phyloP scores from a whole-genome alignment of 1,140 invertebrate species.

The Apocrypta bakeri region DNA sequence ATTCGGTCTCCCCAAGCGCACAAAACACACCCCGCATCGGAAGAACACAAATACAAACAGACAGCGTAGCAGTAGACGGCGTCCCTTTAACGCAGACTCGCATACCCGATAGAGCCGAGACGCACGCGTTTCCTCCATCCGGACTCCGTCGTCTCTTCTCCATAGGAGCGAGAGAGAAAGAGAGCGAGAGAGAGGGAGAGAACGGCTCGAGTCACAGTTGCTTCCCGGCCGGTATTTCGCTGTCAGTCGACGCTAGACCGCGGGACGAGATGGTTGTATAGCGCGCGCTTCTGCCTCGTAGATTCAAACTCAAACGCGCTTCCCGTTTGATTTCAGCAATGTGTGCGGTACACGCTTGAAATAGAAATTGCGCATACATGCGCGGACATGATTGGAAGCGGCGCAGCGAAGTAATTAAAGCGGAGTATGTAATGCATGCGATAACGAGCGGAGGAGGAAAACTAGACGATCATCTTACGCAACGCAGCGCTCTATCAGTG shows the following conservation, averaged over 20 bases:
- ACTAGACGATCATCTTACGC: background rate
- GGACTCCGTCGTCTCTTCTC: constrained; percentile 33
- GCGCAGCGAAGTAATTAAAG: background rate
- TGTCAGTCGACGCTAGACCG: constrained; percentile 69
- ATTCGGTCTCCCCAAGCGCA: background rate
- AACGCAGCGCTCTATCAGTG: background rate
- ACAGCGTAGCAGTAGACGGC: background rate
- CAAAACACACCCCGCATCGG: background rate
- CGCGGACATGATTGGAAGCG: background rate
- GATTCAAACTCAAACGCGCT: background rate
- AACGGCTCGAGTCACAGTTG: constrained; percentile 28
- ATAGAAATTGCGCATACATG: background rate
- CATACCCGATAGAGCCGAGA: background rate
- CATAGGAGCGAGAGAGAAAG: constrained; percentile 7
- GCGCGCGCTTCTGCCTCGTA: background rate
- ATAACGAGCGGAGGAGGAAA: background rate
- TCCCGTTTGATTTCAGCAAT: background rate
- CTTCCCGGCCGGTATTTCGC: constrained; percentile 63
- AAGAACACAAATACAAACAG: background rate
- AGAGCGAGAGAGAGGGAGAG: constrained; percentile 11
- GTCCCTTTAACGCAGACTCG: constrained; percentile 31
- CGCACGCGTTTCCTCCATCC: background rate
- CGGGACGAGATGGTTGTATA: constrained; percentile 65
- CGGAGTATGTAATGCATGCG: background rate
- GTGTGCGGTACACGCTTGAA: background rate